These are phyloP conservation scores for Pterostichus niger DNA, from an alignment of 2,888 invertebrate species.

Conservation along the genomic window DNA sequence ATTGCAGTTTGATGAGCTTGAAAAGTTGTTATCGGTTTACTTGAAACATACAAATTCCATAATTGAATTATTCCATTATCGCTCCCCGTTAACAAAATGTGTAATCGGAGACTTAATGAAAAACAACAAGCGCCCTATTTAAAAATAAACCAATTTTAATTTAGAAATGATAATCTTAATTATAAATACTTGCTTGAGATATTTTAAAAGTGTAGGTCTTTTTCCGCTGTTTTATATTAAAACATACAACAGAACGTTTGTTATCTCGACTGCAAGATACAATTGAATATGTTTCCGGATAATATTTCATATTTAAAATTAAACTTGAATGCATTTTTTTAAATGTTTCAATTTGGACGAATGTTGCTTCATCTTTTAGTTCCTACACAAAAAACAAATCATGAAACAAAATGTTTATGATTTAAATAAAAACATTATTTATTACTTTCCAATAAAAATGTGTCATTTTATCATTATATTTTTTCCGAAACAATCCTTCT, in stretches of 20 bases:
- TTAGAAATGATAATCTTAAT: neutral
- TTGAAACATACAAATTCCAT: conserved; percentile 79
- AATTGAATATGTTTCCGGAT: conserved; percentile 77
- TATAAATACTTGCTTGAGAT: conserved; percentile 14
- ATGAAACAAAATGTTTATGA: conserved; percentile 1
- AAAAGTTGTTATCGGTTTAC: conserved; percentile 75
- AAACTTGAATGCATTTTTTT: conserved; percentile 78
- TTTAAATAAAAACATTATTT: neutral
- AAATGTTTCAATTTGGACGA: conserved; percentile 76
- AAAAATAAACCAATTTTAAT: neutral
- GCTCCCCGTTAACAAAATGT: conserved; percentile 80
- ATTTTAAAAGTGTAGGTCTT: conserved; percentile 79
- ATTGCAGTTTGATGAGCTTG: conserved; percentile 76
- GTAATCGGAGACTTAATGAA: conserved; percentile 77
- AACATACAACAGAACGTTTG: conserved; percentile 77
- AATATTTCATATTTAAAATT: conserved; percentile 78
- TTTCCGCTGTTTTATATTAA: conserved; percentile 77
- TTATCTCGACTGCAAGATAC: conserved; percentile 81
- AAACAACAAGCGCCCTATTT: conserved; percentile 81
- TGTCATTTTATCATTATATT: conserved; percentile 79
- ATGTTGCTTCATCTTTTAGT: conserved; percentile 78
- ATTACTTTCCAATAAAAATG: conserved; percentile 82
- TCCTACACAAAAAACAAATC: conserved; percentile 76
- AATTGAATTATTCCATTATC: conserved; percentile 79
- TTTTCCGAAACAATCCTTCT: conserved; percentile 78